Evolutionary conservation across 30 jellyfish, hydroid and myxozoan genomes (phyloP).

Genomic region (Hydractinia echinata): DNA sequence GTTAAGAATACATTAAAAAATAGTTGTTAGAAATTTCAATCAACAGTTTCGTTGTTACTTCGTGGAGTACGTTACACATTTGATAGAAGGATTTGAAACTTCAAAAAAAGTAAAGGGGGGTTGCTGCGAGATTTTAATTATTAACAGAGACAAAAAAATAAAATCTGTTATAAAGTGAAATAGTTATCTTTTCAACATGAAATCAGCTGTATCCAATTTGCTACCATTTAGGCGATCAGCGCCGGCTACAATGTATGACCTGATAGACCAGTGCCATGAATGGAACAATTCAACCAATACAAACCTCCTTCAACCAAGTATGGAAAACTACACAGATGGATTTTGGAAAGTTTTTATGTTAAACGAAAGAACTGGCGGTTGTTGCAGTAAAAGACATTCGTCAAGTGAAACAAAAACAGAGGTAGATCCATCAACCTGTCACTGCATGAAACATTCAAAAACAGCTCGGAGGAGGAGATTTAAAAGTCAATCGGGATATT

Average conservation of each 20-base stretch:
- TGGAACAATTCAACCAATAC: conserved; percentile 21
- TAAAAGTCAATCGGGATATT: conserved; percentile 89
- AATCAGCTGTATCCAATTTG: background rate
- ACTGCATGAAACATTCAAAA: conserved; percentile 83
- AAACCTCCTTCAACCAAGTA: background rate
- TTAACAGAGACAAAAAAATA: background rate
- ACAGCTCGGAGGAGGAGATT: conserved; percentile 93
- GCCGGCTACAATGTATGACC: conserved; percentile 35
- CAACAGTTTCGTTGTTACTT: too few relatives aligned
- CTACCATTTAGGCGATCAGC: conserved; percentile 29
- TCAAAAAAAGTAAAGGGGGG: too few relatives aligned
- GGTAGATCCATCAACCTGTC: conserved; percentile 24
- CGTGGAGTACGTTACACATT: too few relatives aligned
- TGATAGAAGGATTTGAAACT: too few relatives aligned
- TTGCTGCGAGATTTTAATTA: background rate
- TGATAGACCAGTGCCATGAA: conserved; percentile 34
- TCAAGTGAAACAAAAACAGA: background rate
- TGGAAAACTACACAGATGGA: background rate
- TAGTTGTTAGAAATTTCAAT: too few relatives aligned
- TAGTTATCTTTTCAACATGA: background rate
- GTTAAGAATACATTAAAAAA: too few relatives aligned
- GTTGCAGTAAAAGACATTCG: background rate
- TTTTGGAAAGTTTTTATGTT: conserved; percentile 35
- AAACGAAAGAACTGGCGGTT: conserved; percentile 15
- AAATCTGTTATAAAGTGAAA: background rate